phyloP scores from a whole-genome alignment of 2,113 vertebrate species.

The Cebus imitator region DNA sequence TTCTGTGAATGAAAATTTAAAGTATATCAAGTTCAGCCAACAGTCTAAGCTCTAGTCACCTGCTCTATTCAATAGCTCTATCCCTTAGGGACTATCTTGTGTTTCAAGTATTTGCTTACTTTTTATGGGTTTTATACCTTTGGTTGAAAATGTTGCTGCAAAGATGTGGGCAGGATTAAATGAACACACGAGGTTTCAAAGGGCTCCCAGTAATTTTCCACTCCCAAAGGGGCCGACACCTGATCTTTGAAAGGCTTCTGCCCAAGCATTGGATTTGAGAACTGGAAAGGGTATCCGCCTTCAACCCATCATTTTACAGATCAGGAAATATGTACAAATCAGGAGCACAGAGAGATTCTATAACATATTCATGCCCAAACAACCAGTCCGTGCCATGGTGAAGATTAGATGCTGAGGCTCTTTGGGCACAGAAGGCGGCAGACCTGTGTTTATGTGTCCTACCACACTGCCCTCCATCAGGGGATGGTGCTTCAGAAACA shows the following conservation, averaged over 20 bases:
- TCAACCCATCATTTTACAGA: background rate
- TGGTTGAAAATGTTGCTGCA: constrained; percentile 16
- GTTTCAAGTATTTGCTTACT: constrained; percentile 60
- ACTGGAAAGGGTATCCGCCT: background rate
- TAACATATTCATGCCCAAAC: background rate
- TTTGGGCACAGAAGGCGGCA: background rate
- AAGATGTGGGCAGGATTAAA: background rate
- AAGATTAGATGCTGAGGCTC: background rate
- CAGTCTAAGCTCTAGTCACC: constrained; percentile 21
- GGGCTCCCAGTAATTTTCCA: background rate
- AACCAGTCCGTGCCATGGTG: background rate
- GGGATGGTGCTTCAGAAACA: background rate
- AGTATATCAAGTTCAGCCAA: constrained; percentile 40
- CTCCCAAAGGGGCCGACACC: background rate
- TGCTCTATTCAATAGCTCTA: background rate
- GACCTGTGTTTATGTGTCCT: background rate
- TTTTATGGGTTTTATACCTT: constrained; percentile 29
- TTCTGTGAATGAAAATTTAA: constrained; percentile 43
- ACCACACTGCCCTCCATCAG: background rate
- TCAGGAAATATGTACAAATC: background rate
- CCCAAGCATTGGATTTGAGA: background rate
- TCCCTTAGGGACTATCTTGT: background rate
- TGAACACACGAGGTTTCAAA: background rate
- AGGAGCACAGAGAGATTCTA: background rate
- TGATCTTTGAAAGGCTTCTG: constrained; percentile 16